Evolutionary conservation across 1,140 invertebrate species (phyloP).

Genomic region (Anoplophora glabripennis): DNA sequence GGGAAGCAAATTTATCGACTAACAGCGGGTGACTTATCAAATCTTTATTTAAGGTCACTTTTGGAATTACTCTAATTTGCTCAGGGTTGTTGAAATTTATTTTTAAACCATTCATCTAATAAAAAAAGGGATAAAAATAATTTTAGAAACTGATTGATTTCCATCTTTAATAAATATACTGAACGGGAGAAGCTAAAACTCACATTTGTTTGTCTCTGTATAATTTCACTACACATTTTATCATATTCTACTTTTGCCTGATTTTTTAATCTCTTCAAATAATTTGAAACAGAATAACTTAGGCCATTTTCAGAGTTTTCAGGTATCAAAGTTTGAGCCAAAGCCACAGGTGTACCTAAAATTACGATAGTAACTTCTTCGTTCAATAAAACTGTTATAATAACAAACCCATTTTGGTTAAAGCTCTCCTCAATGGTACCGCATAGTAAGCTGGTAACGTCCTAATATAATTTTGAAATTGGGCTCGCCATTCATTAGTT

Average conservation of each 20-base stretch:
- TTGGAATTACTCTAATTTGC: constrained; percentile 54
- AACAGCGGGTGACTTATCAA: constrained; percentile 75
- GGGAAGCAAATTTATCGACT: constrained; percentile 75
- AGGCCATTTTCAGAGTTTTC: constrained; percentile 91
- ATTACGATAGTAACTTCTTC: neutral
- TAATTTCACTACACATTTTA: constrained; percentile 65
- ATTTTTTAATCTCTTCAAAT: constrained; percentile 93
- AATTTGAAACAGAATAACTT: constrained; percentile 90
- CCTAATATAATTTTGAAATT: constrained; percentile 91
- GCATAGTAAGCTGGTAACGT: constrained; percentile 97
- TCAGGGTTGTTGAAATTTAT: constrained; percentile 44
- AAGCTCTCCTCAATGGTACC: constrained; percentile 76
- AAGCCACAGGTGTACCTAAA: constrained; percentile 63
- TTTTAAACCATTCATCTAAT: constrained; percentile 37
- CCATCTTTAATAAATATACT: no score
- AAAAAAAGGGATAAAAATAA: constrained; percentile 19
- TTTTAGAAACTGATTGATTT: neutral
- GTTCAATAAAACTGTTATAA: neutral
- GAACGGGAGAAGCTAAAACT: constrained; percentile 14
- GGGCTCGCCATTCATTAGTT: constrained; percentile 82
- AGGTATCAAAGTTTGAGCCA: constrained; percentile 80
- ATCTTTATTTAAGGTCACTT: constrained; percentile 76
- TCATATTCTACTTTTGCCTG: constrained; percentile 95
- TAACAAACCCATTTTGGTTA: constrained; percentile 78
- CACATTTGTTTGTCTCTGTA: constrained; percentile 43